Evolutionary conservation across 2,113 vertebrate genomes (phyloP).

Genomic region (Notothenia rossii): DNA sequence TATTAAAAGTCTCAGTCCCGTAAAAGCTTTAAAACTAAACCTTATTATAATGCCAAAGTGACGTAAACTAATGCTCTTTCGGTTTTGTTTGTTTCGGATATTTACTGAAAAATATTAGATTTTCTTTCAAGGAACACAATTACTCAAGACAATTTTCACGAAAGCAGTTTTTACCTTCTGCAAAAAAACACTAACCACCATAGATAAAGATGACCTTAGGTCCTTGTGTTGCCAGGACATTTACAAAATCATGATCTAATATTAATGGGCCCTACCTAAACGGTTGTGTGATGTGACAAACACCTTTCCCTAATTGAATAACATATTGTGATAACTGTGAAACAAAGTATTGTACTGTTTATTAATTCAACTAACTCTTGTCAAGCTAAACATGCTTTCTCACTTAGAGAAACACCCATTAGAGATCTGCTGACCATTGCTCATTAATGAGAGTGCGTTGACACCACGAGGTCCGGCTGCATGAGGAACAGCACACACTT

Average conservation of each 20-base stretch:
- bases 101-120: too few relatives aligned
- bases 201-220: not conserved
- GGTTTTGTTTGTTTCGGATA: too few relatives aligned
- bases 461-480: not conserved
- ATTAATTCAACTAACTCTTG: not conserved
- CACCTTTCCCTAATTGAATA: not conserved
- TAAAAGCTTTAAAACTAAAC: not conserved
- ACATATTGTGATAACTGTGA: not conserved
- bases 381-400: conserved; percentile 38
- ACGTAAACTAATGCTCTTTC: too few relatives aligned
- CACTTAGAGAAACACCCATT: conserved; percentile 28
- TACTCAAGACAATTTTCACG: not conserved
- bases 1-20: not conserved
- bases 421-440: conserved; percentile 10
- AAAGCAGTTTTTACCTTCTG: not conserved
- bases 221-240: not conserved
- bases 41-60: too few relatives aligned
- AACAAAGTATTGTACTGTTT: not conserved
- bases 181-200: not conserved
- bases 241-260: not conserved
- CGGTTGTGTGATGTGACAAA: not conserved
- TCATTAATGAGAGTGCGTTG: conserved; percentile 49
- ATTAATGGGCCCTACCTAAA: not conserved
- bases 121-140: not conserved
- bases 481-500: not conserved